These are phyloP conservation scores for Tupaia chinensis DNA, from an alignment of 2,113 vertebrate species.

Conservation along the genomic window DNA sequence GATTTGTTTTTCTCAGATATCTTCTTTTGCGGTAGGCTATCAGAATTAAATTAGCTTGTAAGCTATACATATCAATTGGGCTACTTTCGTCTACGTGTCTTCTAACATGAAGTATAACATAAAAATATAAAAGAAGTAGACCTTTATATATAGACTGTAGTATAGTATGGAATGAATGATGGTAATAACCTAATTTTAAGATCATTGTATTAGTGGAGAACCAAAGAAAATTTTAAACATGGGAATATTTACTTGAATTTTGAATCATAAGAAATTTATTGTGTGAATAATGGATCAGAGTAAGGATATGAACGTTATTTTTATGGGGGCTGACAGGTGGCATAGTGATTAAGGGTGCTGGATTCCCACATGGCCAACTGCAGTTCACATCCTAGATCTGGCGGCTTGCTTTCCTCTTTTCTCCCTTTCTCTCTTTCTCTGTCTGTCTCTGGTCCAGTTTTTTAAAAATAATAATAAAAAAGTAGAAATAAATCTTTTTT, in stretches of 20 bases:
- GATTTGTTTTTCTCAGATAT: not conserved
- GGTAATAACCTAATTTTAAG: not conserved
- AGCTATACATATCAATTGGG: not conserved
- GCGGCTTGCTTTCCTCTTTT: no score
- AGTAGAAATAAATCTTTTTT: no score
- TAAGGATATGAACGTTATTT: not conserved
- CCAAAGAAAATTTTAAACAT: not conserved
- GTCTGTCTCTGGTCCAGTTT: no score
- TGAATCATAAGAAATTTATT: not conserved
- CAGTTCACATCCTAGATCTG: no score
- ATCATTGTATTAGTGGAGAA: not conserved
- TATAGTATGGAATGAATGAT: not conserved
- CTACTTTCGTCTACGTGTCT: not conserved
- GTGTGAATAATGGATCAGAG: not conserved
- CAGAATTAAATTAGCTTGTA: not conserved
- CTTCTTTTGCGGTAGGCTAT: not conserved
- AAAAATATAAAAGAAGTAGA: not conserved
- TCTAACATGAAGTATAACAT: not conserved
- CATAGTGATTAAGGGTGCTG: no score
- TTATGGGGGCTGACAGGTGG: not conserved
- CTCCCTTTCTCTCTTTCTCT: no score
- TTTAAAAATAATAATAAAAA: no score
- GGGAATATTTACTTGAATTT: not conserved
- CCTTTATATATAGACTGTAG: not conserved
- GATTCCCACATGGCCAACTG: no score